Percentiles rank a stretch among this genome's conserved stretches.
Evolutionary conservation across 2,888 invertebrate genomes (phyloP).

Genomic region (Melanostoma mellinum): DNA sequence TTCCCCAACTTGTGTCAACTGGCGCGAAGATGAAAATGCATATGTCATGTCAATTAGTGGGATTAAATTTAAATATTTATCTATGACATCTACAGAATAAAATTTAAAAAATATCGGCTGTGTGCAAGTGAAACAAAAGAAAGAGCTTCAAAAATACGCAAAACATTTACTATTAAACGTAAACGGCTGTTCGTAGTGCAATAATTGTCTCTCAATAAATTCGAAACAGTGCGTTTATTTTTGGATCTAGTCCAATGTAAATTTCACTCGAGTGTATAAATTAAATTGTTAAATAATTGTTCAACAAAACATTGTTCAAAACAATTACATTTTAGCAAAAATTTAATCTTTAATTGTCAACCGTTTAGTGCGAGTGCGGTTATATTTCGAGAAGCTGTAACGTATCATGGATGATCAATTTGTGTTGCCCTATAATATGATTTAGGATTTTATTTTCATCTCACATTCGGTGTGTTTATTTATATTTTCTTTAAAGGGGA

Average conservation of each 20-base stretch:
- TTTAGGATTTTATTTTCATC: slow-evolving; percentile 61
- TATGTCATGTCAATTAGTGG: slow-evolving; percentile 64
- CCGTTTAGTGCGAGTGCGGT: slow-evolving; percentile 9
- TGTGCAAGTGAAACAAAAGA: slow-evolving; percentile 11
- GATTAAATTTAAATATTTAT: slow-evolving; percentile 63
- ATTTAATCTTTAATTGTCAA: slow-evolving; percentile 32
- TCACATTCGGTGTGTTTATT: slow-evolving; percentile 58
- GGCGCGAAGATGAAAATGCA: slow-evolving; percentile 48
- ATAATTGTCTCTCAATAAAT: slow-evolving; percentile 24
- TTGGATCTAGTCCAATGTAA: slow-evolving; percentile 64
- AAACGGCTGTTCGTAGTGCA: slow-evolving; percentile 27
- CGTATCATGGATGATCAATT: slow-evolving; percentile 48
- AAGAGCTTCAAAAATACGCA: slow-evolving; percentile 4
- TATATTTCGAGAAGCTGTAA: background rate
- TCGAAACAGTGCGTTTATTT: slow-evolving; percentile 59
- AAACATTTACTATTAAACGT: background rate
- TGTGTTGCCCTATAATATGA: slow-evolving; percentile 43
- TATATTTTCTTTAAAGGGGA: slow-evolving; percentile 57
- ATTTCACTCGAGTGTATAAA: slow-evolving; percentile 42
- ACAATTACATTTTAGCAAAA: slow-evolving; percentile 23
- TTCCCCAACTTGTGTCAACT: slow-evolving; percentile 50
- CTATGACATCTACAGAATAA: slow-evolving; percentile 50
- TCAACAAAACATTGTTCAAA: slow-evolving; percentile 27
- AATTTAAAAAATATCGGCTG: slow-evolving; percentile 20
- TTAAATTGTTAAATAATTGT: slow-evolving; percentile 61